Conservation (phyloP, 2,113 vertebrate genomes). For the Electrona antarctica region DNA sequence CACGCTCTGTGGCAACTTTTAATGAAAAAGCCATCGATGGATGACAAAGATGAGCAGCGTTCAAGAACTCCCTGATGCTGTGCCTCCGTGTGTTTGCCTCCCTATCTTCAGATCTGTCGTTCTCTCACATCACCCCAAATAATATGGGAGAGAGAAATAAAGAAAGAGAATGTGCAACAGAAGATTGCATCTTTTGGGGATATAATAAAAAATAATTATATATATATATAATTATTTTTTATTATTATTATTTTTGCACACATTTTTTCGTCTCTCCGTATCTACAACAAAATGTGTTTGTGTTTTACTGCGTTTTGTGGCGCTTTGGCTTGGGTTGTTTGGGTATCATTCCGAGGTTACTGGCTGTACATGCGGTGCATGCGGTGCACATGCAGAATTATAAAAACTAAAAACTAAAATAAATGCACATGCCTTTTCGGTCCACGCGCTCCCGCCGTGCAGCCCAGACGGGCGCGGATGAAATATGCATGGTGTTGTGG, state of each 20-base stretch:
- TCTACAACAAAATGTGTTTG: too few species aligned
- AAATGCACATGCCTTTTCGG: too few species aligned
- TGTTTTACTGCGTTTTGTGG: conserved; percentile 10
- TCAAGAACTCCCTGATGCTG: neutral
- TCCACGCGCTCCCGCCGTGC: neutral
- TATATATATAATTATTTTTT: neutral
- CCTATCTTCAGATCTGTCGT: neutral
- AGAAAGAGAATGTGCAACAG: neutral
- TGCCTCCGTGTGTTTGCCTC: neutral
- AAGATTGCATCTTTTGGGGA: neutral
- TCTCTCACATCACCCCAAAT: conserved; percentile 1
- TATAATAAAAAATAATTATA: too few species aligned
- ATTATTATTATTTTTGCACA: too few species aligned
- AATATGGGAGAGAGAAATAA: neutral
- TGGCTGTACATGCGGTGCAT: neutral
- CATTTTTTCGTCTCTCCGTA: neutral
- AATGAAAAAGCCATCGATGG: neutral
- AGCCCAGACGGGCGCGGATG: neutral
- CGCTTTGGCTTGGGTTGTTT: conserved; percentile 12
- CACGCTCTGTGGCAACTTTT: neutral
- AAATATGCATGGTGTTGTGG: conserved; percentile 30
- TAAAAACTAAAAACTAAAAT: too few species aligned
- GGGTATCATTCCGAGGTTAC: conserved; percentile 31
- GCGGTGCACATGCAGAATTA: too few species aligned
- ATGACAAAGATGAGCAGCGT: neutral